Percentiles rank a stretch among this genome's conserved stretches.
phyloP scores from a whole-genome alignment of 2,113 vertebrate genomes.

The Toxotes jaculatrix region DNA sequence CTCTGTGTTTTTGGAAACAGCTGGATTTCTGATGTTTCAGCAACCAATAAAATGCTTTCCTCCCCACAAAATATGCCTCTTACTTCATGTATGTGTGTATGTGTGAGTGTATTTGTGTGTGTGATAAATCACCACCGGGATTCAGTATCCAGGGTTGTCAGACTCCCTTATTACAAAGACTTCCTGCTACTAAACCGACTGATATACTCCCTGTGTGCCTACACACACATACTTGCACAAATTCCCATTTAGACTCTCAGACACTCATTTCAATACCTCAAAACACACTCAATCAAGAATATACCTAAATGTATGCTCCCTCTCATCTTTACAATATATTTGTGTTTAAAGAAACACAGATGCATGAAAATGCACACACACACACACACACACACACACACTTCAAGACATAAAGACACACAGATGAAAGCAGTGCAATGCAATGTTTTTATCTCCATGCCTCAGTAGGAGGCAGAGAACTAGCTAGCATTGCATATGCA shows the following conservation, averaged over 20 bases:
- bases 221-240: constrained; percentile 24
- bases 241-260: constrained; percentile 4
- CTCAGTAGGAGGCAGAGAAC: constrained; percentile 52
- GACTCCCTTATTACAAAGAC: constrained; percentile 67
- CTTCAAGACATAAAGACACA: constrained; percentile 48
- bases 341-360: no score
- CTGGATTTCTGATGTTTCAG: constrained; percentile 75
- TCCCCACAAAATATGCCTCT: constrained; percentile 48
- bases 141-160: constrained; percentile 59
- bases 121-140: constrained; percentile 72
- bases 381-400: constrained; percentile 5
- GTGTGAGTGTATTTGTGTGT: constrained; percentile 28
- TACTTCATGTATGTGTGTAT: constrained; percentile 25
- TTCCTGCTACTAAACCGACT: constrained; percentile 65
- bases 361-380: no score
- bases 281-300: background rate
- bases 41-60: constrained; percentile 79
- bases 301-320: background rate
- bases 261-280: constrained; percentile 18
- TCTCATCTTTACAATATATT: no score
- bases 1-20: constrained; percentile 60
- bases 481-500: constrained; percentile 37
- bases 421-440: constrained; percentile 68
- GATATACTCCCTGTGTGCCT: constrained; percentile 43
- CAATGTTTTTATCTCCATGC: constrained; percentile 44